A percentile compares a stretch with the other conserved stretches of the same genome.
Conservation (phyloP, 2,113 vertebrate genomes). For the Lasiurus borealis region DNA sequence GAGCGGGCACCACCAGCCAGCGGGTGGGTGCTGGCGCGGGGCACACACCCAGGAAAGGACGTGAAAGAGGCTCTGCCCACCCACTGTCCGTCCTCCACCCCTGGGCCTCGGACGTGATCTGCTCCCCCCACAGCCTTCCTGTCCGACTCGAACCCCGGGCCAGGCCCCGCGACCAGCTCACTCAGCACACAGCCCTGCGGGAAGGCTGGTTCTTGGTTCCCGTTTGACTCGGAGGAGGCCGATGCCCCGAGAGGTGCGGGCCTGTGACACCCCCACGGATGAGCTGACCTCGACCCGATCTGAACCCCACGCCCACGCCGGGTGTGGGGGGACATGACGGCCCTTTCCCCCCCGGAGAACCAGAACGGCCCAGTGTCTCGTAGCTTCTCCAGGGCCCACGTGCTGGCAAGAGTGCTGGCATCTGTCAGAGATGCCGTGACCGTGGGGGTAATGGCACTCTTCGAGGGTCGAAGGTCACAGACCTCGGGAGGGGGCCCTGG, state of each 20-base stretch:
- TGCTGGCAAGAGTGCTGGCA: rapidly evolving
- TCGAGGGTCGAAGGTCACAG: neutral
- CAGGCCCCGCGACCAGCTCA: neutral
- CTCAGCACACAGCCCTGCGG: rapidly evolving
- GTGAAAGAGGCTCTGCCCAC: rapidly evolving
- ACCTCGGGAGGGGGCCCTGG: neutral
- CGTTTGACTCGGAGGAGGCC: neutral
- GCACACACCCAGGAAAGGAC: rapidly evolving
- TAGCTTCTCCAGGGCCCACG: rapidly evolving
- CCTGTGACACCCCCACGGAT: too few relatives aligned
- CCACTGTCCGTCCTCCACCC: rapidly evolving
- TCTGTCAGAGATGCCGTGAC: rapidly evolving
- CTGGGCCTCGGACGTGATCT: rapidly evolving
- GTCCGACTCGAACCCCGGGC: rapidly evolving
- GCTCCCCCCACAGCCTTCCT: too few relatives aligned
- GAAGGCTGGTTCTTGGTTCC: neutral
- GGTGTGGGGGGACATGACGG: rapidly evolving
- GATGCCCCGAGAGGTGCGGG: neutral
- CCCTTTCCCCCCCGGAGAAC: rapidly evolving
- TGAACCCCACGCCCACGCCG: rapidly evolving
- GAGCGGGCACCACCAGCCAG: rapidly evolving
- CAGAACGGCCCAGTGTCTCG: rapidly evolving
- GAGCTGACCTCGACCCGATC: too few relatives aligned
- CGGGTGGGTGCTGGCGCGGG: rapidly evolving
- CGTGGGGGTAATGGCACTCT: rapidly evolving